These are phyloP conservation scores for Drosophila tanythrix DNA, from an alignment of 2,888 invertebrate species.

Conservation along the genomic window DNA sequence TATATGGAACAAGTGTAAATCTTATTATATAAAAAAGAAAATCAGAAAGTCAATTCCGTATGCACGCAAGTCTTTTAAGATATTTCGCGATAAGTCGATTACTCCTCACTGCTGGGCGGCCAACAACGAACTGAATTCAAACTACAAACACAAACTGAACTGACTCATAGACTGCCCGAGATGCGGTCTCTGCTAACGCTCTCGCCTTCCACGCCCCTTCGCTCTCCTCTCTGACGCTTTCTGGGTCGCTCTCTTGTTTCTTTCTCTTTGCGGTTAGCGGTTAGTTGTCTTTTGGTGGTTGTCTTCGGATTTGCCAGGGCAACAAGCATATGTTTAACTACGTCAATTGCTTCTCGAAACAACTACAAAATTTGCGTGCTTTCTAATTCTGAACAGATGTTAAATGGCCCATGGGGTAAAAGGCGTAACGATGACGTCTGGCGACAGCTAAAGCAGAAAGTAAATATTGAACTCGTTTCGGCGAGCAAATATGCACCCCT, in stretches of 20 bases:
- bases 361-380: constrained; percentile 3
- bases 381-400: constrained; percentile 62
- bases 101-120: constrained; percentile 58
- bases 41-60: constrained; percentile 31
- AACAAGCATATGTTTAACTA: constrained; percentile 43
- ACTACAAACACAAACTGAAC: constrained; percentile 24
- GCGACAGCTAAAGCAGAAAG: constrained; percentile 21
- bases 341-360: constrained; percentile 23
- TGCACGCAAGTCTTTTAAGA: constrained; percentile 40
- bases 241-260: neutral
- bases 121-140: constrained; percentile 55
- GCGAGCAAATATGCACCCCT: neutral
- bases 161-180: constrained; percentile 44
- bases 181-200: neutral
- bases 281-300: constrained; percentile 21
- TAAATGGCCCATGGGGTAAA: neutral
- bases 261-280: neutral
- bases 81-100: constrained; percentile 25
- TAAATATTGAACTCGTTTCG: constrained; percentile 13
- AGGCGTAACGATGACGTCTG: neutral
- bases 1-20: constrained; percentile 25
- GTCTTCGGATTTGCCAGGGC: constrained; percentile 30
- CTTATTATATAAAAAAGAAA: constrained; percentile 63
- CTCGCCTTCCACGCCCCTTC: neutral
- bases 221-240: neutral